Base-by-base conservation (phyloP, 2,888 invertebrate species). In the Vannuccia rotundouncinata region DNA sequence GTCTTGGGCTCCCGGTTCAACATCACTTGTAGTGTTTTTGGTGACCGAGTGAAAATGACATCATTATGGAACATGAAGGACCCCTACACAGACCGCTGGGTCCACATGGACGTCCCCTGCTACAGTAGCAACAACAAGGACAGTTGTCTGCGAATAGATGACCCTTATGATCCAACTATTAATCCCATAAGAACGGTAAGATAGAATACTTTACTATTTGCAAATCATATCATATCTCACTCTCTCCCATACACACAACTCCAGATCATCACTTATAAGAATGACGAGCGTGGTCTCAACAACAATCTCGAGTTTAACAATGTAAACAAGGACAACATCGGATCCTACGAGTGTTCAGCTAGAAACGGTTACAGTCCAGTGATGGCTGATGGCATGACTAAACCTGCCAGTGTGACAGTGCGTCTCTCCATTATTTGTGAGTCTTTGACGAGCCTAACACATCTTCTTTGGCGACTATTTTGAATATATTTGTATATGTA, bases 1-100 rank as follows among this genome's bases (percentile, higher is more conserved):
- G 77, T 77, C 22, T 45, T 30, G 31, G 77, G 77, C 13, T 13
- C 77, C 45, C 22, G 22, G 2, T 77, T 77, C 59, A 59, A 77
- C 22, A n/a, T 77, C n/a, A 77, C 77, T 5, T 77, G 77, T 25
- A 22, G 27, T 66, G 77, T 77, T 60, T 10, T 10, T 59, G 77
- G 77, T 27, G 77, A 77, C 27, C 13, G 2, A 22, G 13, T 17
- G 10, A 25, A 77, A 5, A n/a, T n/a, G 17, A 5, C n/a, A 5
- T 10, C 29, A 10, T 17, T 10, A 5, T 77, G 77, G 77, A 31
- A n/a, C n/a, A n/a, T n/a, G n/a, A n/a, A n/a, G n/a, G n/a, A n/a
- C n/a, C n/a, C n/a, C n/a, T n/a, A n/a, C n/a, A n/a, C n/a, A n/a
- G n/a, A n/a, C n/a, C n/a, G n/a, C n/a, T n/a, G n/a, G n/a, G n/a